Base-by-base conservation (phyloP, 1,140 invertebrate species). In the Trachelipus rathkii region DNA sequence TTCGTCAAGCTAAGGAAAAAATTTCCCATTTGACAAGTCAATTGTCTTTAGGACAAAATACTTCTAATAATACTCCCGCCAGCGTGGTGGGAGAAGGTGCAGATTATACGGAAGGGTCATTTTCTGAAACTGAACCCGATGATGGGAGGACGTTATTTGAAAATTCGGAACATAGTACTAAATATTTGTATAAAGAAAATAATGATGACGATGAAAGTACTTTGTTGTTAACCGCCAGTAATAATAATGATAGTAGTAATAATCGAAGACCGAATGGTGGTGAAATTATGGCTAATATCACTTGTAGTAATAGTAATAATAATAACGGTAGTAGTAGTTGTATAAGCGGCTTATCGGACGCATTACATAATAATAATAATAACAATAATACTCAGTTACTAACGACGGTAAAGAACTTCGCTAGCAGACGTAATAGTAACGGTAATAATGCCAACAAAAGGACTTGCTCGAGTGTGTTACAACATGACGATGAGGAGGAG, bases 1-100 rank as follows among this genome's bases (percentile, higher is more conserved):
- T 98, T 69, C 88, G 92, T 66, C 92, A 92, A 81, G 87, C 91
- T 0, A 90, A 91, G 81, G 50, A 60, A 60, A 60, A 60, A 60
- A 60, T 60, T 60, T 60, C 50, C 1, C 50, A 60, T 19, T 60
- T 60, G 19, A 60, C 50, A 13, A 60, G 19, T 19, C 50, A 60
- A 60, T 8, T 60, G 11, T 60, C 50, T 13, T 60, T 60, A 19
- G 50, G 50, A 60, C 50, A 60, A 8, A 60, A 2, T 15, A 60
- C 50, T 19, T 60, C 50, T 60, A 60, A 60, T 60, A 60, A 60
- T 19, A 60, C 50, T 60, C 50, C 50, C 11, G 50, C 50, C 11
- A 60, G 50, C 50, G 50, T 19, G 11, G 50, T 19, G 11, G 50
- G 50, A 60, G 50, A 60, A 19, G 50, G 11, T 60, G 11, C 50